Base-by-base conservation (phyloP, 2,113 vertebrate species). In the Saccopteryx bilineata region DNA sequence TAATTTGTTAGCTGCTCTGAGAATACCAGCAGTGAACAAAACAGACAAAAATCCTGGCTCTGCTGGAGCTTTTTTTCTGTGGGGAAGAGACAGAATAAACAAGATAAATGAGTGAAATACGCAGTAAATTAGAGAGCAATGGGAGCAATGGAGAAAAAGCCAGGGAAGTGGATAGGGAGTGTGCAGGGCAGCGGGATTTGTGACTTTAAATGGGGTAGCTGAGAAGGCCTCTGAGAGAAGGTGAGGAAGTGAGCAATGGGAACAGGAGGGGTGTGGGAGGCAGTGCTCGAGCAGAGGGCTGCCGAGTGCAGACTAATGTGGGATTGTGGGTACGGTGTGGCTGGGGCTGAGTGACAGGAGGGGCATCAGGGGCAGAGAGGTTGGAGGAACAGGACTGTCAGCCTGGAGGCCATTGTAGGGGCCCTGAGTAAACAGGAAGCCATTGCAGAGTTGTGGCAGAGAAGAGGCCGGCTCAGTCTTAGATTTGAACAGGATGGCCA, bases 21-120 rank as follows among this genome's bases (percentile, higher is more conserved):
- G 76, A 46, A 71, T n/a, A 58, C 33, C 33, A 90, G 48, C 88
- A 86, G 54, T 86, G 93, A 95, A 69, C 46, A 81, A 92, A 94
- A 28, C 33, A 69, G 82, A 65, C 10, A 76, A 75, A 96, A 83
- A 60, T 74, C 54, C 23, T 58, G 46, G 33, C 46, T 94, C 48
- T 93, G 63, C 52, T 4, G 26, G 94, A 85, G 78, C 68, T 96
- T 95, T 96, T 54, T 63, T 87, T 95, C 72, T 79, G 6, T 24
- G 24, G 14, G 50, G 72, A 68, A 87, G 61, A 92, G 52, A 91
- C 7, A 96, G 78, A 69, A 63, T 95, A 96, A 95, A 95, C 39
- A 95, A 96, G 87, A 88, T 60, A 82, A 79, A 93, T 71, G 85
- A 86, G 60, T 61, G 39, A 93, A 93, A 83, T 66, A 33, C 33